Base-by-base conservation (phyloP, 1,140 invertebrate genomes). In the Forficula auricularia region DNA sequence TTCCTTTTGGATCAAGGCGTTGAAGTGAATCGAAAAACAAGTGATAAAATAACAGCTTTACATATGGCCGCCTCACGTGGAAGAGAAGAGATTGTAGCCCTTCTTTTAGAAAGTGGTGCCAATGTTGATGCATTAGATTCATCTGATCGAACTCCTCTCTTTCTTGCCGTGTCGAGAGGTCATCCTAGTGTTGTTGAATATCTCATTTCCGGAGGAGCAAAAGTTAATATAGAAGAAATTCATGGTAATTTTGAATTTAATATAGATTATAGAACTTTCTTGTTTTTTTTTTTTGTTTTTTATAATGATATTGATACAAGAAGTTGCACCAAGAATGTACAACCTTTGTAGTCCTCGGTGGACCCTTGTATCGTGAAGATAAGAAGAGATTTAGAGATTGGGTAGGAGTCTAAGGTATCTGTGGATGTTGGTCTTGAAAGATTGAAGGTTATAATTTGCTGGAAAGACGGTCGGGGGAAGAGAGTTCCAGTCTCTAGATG, bases 141-240 rank as follows among this genome's bases (percentile, higher is more conserved):
- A 18, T 60, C 63, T 9, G 71, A 72, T 31, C 57, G 67, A 38
- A 72, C 71, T 3, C 65, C 71, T 0, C 50, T 75, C n/a, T 65
- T 65, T 44, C 50, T 64, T 14, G 70, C 72, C 9, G 64, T 70
- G 14, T 58, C 58, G 2, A 54, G 65, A 40, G 57, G 60, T 16
- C 53, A 67, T 46, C 51, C 59, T 33, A 59, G 64, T 18, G 54
- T 67, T 30, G 68, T 67, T 2, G 47, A 54, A 42, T 51, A 65
- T 13, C 50, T 75, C 10, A 57, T 75, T 18, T 48, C 61, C 10
- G 53, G 59, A 12, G 70, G 68, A 3, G 68, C 71, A 6, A 62
- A 64, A 44, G 59, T 73, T 7, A 75, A 75, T 53, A 55, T 70
- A 13, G 70, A 73, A 57, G 72, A 75, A 46, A 62, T 62, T 45